Evolutionary conservation across 2,888 invertebrate genomes (phyloP).

Genomic region (Oxyteleia sp.): DNA sequence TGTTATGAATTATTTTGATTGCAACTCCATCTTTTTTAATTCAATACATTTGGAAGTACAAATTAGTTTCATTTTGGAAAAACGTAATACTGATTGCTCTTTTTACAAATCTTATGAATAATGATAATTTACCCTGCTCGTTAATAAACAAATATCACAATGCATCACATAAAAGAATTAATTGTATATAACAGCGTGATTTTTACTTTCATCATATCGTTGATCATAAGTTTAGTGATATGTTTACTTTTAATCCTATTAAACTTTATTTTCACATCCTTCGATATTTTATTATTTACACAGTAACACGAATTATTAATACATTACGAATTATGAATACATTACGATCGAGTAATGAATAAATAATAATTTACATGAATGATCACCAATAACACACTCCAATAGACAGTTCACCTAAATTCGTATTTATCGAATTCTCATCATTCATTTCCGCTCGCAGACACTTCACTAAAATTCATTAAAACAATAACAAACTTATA

Average conservation of each 20-base stretch:
- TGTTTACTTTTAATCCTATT: no score
- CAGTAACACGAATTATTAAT: no score
- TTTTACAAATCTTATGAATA: constrained; percentile 26
- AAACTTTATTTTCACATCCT: neutral
- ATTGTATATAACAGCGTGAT: neutral
- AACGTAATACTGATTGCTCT: constrained; percentile 52
- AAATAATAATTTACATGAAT: no score
- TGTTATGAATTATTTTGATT: constrained; percentile 4
- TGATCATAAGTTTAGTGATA: neutral
- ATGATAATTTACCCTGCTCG: constrained; percentile 44
- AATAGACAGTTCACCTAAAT: no score
- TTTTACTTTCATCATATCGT: neutral
- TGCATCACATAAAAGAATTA: constrained; percentile 1
- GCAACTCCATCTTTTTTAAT: constrained; percentile 2
- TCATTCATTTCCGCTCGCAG: no score
- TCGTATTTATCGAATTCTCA: no score
- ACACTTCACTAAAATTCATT: no score
- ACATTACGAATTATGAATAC: no score
- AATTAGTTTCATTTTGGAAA: constrained; percentile 9
- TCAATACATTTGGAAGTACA: constrained; percentile 19
- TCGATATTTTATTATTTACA: neutral
- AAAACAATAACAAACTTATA: neutral
- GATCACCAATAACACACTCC: no score
- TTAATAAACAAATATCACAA: constrained; percentile 13
- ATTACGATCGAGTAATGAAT: no score